Evolutionary conservation across 2,113 vertebrate species (phyloP), one percentile per base, ranked within the genome.

Genomic region (Paralichthys olivaceus): DNA sequence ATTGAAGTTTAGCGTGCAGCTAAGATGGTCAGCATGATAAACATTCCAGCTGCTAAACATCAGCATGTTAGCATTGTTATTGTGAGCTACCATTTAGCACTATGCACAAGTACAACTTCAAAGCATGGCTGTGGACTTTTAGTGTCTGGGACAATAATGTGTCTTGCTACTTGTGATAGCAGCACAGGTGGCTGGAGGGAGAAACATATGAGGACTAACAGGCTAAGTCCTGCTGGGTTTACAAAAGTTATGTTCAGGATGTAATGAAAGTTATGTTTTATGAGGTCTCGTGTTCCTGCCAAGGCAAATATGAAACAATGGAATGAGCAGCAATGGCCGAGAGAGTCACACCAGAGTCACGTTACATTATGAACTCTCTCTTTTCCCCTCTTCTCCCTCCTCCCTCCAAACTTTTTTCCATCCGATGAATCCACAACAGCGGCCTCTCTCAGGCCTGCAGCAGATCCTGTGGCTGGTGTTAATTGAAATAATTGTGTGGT

Each of bases 401-500:
- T 40, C 34, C 51, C 62, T 55, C 37, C 57, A 11, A 5, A 22
- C 34, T 3, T 68, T 51, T 67, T 86, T 74, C 75, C 81, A 75
- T 68, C 43, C 57, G 45, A 43, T 72, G 32, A 66, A 62, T 80
- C 80, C 69, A 83, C 28, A 69, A 68, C 32, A 56, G 54, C 59
- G 23, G 3, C 14, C 23, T 53, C 49, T 66, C 62, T n/a, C 34
- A 15, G 58, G 37, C 37, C 61, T 69, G 25, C 54, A 37, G 65
- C 62, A 34, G 61, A 49, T 14, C 17, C n/a, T 22, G 43, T 25
- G 5, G 5, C 66, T 28, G 51, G 73, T 77, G 87, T 80, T 89
- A 89, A 91, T 91, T 87, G 64, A 32, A 74, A 64, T 88, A 89
- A 91, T 85, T 86, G 65, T 49, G 6, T 61, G 85, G 81, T 60